These are phyloP conservation scores for Philereme transversata DNA, from an alignment of 2,888 invertebrate species.

Conservation along the genomic window DNA sequence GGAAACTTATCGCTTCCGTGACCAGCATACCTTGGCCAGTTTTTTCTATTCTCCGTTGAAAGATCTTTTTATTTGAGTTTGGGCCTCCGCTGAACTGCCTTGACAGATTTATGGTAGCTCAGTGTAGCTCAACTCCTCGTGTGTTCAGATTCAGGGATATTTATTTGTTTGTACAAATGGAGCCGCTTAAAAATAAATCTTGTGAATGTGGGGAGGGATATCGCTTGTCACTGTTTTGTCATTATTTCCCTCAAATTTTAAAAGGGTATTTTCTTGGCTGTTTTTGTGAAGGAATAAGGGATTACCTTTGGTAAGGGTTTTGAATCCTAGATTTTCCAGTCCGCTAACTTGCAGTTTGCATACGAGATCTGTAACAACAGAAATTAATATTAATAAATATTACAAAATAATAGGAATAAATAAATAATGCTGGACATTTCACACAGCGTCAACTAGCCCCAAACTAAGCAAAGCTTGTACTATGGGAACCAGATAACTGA, in stretches of 20 bases:
- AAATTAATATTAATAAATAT: not conserved
- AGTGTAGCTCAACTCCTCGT: conserved; percentile 41
- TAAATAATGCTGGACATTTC: no score
- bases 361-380: conserved; percentile 68
- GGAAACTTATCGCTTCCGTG: no score
- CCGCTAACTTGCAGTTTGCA: conserved; percentile 60
- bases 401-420: no score
- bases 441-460: no score
- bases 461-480: no score
- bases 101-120: conserved; percentile 58
- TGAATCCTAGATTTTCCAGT: conserved; percentile 45
- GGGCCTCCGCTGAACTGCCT: conserved; percentile 42
- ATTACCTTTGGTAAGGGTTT: conserved; percentile 61
- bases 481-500: no score
- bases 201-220: conserved; percentile 31
- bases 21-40: not conserved
- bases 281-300: not conserved
- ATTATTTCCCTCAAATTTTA: conserved; percentile 25
- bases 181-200: conserved; percentile 36
- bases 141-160: conserved; percentile 38
- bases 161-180: conserved; percentile 48
- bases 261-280: not conserved
- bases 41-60: not conserved
- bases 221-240: conserved; percentile 34
- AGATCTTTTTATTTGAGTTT: conserved; percentile 23